phyloP scores from a whole-genome alignment of 2,888 invertebrate genomes.

The Drosophila flavopinicola region DNA sequence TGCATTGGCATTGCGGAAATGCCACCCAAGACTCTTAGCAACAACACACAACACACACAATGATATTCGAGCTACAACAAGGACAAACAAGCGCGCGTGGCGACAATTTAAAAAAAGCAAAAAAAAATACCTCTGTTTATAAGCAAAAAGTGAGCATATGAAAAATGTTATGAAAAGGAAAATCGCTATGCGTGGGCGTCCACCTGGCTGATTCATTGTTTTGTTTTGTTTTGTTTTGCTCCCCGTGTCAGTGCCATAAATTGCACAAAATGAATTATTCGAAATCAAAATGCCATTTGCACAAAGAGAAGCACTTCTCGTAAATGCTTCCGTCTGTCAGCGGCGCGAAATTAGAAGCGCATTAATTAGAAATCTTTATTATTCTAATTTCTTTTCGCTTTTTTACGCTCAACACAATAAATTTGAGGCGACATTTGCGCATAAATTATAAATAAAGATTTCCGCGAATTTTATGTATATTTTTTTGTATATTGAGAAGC shows the following conservation, averaged over 20 bases:
- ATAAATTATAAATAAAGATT: slow-evolving; percentile 71
- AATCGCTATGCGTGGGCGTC: slow-evolving; percentile 61
- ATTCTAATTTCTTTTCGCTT: slow-evolving; percentile 49
- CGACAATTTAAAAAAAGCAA: slow-evolving; percentile 37
- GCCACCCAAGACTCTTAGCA: slow-evolving; percentile 34
- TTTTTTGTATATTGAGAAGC: slow-evolving; percentile 36
- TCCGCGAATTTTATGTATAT: slow-evolving; percentile 63
- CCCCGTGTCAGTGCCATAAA: slow-evolving; percentile 62
- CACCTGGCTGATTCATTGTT: slow-evolving; percentile 61
- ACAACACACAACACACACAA: slow-evolving; percentile 22
- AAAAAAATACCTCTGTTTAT: slow-evolving; percentile 3
- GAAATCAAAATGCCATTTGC: slow-evolving; percentile 67
- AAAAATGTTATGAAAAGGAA: slow-evolving; percentile 34
- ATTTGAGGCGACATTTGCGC: slow-evolving; percentile 72
- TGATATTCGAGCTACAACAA: slow-evolving; percentile 34
- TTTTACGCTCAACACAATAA: slow-evolving; percentile 51
- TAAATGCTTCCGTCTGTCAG: slow-evolving; percentile 72
- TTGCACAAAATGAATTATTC: slow-evolving; percentile 68
- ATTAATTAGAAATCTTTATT: slow-evolving; percentile 77
- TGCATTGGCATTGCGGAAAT: slow-evolving; percentile 35
- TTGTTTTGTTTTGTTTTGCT: slow-evolving; percentile 20
- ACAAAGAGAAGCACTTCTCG: slow-evolving; percentile 60
- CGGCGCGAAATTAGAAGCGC: slow-evolving; percentile 75
- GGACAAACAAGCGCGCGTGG: slow-evolving; percentile 54
- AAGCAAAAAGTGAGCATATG: slow-evolving; percentile 5